Evolutionary conservation across 1,140 invertebrate genomes (phyloP), one percentile per base, ranked within the genome.

Genomic region (Myzus persicae): DNA sequence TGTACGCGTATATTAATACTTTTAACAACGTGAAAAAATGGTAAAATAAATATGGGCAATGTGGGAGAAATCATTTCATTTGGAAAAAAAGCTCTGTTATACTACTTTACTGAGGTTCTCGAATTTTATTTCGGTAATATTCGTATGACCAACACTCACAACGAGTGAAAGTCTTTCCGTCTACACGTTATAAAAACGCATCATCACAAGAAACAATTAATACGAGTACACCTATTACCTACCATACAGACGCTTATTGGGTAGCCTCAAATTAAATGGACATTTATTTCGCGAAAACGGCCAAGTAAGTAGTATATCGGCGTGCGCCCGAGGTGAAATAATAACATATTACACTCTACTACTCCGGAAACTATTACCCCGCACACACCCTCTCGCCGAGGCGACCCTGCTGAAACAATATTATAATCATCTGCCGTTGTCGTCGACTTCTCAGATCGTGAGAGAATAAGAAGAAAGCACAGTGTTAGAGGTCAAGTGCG

Each of bases 401-500:
- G 82, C 9, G 40, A 11, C 82, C 82, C 31, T 76, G 59, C 59
- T n/a, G 36, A n/a, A 18, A 76, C 59, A n/a, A 36, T 76, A 76
- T 76, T n/a, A 31, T 31, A 31, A 81, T 36, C n/a, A 24, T 82
- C 8, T 5, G 20, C 8, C 36, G 2, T 11, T 7, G 18, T 84
- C 38, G n/a, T 88, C 87, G n/a, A 40, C 20, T 36, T 9, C 36
- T 40, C 18, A 6, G 46, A 36, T 36, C 44, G 20, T 46, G 87
- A 36, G 40, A 22, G n/a, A 88, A 88, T 11, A 36, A 42, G 40
- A 85, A 48, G 84, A 88, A 51, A 46, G 87, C 44, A n/a, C 87
- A 0, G 26, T 85, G 84, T 85, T 44, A 85, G 84, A 85, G 84
- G 87, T 48, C 85, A 87, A 85, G 85, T n/a, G 85, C 85, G 44